Evolutionary conservation across 35 echinoderm and acorn worm genomes (phyloP), one percentile per base, ranked within the genome.

Genomic region (Ophioderma brevispina): DNA sequence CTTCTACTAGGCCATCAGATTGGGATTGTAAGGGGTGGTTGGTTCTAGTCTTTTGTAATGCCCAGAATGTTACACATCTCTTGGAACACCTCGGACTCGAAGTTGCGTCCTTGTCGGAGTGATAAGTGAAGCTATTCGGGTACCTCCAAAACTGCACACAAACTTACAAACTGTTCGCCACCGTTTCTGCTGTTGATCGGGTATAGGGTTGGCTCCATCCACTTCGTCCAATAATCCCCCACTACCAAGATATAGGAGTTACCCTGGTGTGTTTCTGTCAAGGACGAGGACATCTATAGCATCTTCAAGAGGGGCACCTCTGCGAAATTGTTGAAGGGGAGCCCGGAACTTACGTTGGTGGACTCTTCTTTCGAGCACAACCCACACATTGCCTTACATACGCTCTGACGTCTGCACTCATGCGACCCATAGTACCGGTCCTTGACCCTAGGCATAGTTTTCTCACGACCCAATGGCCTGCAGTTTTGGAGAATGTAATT

Each of bases 371-470:
- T 1, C 49, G 37, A 33, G 91, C 87, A 55, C 95, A 97, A 0
- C 13, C 17, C 42, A 36, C 46, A 59, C 91, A 97, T 86, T 84
- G 63, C 37, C 75, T 56, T 17, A 93, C 38, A 40, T 79, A 87
- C 4, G 84, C 55, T 14, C 87, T 18, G 18, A 91, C 88, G 50
- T 90, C 87, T 34, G 38, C 36, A 1, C 59, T 37, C 82, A 90
- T 86, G 43, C 91, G 64, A 23, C 95, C 91, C 90, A 38, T 93
- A 97, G 42, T 86, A 94, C 21, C 75, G 55, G 70, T 84, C 33
- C 19, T 64, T 78, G 1, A 94, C 13, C 64, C 64, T 83, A 32
- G 30, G 43, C 1, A 93, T 37, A 8, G 88, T 93, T 39, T 91
- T 97, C 33, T 84, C 77, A 10, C 83, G 5, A 3, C 83, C 87